Conservation (phyloP, 2,888 invertebrate species). For the Drosophila meridionalis region DNA sequence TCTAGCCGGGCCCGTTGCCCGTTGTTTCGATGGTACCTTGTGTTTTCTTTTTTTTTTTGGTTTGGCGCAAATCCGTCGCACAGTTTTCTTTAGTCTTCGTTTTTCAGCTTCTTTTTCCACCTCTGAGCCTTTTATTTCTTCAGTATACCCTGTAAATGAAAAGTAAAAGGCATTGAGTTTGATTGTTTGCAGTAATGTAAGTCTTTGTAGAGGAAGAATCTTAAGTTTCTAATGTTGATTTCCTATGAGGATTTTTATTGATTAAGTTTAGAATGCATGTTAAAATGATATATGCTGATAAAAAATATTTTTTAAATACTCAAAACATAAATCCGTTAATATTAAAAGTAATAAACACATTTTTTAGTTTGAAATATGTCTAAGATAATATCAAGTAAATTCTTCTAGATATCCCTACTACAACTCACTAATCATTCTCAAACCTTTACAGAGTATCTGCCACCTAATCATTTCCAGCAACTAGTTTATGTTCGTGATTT, state of each 20-base stretch:
- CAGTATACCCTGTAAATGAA: constrained; percentile 20
- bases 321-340: too few relatives aligned
- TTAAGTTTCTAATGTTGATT: too few relatives aligned
- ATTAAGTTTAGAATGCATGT: too few relatives aligned
- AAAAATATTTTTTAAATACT: too few relatives aligned
- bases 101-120: constrained; percentile 14
- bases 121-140: constrained; percentile 4
- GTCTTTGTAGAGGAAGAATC: background rate
- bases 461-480: background rate
- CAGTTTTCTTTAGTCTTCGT: constrained; percentile 44
- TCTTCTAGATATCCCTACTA: too few relatives aligned
- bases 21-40: constrained; percentile 36
- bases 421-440: background rate
- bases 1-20: constrained; percentile 10
- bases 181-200: background rate
- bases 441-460: background rate
- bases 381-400: background rate
- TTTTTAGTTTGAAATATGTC: background rate
- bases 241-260: too few relatives aligned
- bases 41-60: constrained; percentile 33
- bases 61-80: constrained; percentile 59
- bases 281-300: too few relatives aligned
- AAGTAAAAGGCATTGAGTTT: background rate
- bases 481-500: constrained; percentile 17
- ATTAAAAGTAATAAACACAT: too few relatives aligned